Conservation (phyloP, 2,888 invertebrate species). For the Bedellia somnulentella region DNA sequence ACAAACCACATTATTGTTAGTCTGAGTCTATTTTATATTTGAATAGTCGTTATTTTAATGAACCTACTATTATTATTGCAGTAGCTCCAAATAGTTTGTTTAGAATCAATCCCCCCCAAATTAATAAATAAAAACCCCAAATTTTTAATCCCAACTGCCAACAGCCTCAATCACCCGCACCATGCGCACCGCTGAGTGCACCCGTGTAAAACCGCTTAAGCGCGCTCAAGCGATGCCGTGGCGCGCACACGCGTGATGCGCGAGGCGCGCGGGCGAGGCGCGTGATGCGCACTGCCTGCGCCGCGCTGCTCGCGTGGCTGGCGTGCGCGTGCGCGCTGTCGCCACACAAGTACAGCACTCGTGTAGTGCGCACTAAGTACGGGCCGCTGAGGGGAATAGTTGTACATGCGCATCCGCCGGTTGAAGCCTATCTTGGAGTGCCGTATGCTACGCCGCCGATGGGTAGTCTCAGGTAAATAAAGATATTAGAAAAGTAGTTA, state of each 20-base stretch:
- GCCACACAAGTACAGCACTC: conserved; percentile 77
- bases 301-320: conserved; percentile 61
- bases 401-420: conserved; percentile 76
- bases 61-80: too few relatives aligned
- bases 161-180: too few relatives aligned
- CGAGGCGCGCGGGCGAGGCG: conserved; percentile 16
- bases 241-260: conserved; percentile 20
- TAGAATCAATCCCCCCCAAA: too few relatives aligned
- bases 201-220: conserved; percentile 7
- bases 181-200: background rate
- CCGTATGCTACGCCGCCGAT: conserved; percentile 92
- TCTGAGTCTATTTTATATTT: too few relatives aligned
- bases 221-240: conserved; percentile 12
- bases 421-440: conserved; percentile 91
- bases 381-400: conserved; percentile 85
- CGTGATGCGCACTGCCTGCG: conserved; percentile 53
- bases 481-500: conserved; percentile 12
- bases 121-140: too few relatives aligned
- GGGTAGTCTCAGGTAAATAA: conserved; percentile 80
- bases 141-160: too few relatives aligned
- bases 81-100: too few relatives aligned
- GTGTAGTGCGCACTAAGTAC: conserved; percentile 86
- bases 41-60: too few relatives aligned
- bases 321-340: conserved; percentile 57
- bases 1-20: too few relatives aligned